Percentiles rank a stretch among this genome's conserved stretches.
These are phyloP conservation scores for Melanotaenia boesemani DNA, from an alignment of 2,797 vertebrate species.

Conservation along the genomic window DNA sequence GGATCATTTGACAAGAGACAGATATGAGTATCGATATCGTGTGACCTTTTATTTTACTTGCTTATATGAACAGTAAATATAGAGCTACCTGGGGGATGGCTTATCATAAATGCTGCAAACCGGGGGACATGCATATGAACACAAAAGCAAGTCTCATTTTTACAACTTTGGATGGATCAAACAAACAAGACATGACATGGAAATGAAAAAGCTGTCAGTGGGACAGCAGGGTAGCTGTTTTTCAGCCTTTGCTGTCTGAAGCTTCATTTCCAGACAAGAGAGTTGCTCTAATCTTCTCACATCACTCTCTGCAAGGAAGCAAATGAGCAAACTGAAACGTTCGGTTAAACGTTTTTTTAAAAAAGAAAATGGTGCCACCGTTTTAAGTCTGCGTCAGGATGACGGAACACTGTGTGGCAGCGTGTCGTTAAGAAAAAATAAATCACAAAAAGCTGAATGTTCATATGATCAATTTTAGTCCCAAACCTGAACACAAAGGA, in stretches of 20 bases:
- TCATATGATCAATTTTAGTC: too few relatives aligned
- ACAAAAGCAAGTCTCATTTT: neutral
- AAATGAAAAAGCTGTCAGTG: neutral
- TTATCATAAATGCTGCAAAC: neutral
- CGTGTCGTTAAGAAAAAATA: too few relatives aligned
- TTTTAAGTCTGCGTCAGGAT: too few relatives aligned
- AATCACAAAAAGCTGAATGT: too few relatives aligned
- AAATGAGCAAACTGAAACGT: neutral
- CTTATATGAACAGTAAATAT: slow-evolving; percentile 13
- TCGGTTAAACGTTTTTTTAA: neutral
- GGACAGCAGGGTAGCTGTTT: neutral
- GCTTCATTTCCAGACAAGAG: neutral
- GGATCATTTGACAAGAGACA: neutral
- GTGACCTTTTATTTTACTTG: slow-evolving; percentile 14
- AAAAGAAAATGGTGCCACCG: neutral
- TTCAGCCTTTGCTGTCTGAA: neutral
- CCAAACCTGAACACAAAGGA: too few relatives aligned
- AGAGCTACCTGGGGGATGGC: neutral
- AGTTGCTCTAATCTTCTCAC: neutral
- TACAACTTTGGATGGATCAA: neutral
- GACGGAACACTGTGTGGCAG: too few relatives aligned
- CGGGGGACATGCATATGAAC: neutral
- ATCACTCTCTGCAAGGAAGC: neutral
- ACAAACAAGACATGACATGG: slow-evolving; percentile 5
- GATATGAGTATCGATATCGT: neutral